Base-by-base conservation (phyloP, 2,113 vertebrate species). In the Pungitius pungitius region DNA sequence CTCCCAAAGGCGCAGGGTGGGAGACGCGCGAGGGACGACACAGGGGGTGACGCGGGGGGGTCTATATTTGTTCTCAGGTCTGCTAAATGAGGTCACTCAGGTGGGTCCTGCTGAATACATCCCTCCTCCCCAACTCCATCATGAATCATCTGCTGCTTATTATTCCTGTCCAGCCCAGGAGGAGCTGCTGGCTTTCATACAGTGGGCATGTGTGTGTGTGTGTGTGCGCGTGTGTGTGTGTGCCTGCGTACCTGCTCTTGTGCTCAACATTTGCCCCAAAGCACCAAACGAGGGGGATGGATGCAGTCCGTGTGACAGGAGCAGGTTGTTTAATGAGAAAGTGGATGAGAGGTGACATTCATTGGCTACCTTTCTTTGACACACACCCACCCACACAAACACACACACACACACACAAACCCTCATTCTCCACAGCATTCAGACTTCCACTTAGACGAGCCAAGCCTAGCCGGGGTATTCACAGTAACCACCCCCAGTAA, bases 51-150 rank as follows among this genome's bases (percentile, higher is more conserved):
- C 52, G 75, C 63, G 10, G 74, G 10, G 74, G 49, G 83, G 80
- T 90, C 90, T 92, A 90, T 92, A 92, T 92, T 88, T 92, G 92
- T 91, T 89, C 87, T 91, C 89, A 90, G 90, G 89, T 90, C 87
- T 88, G 79, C 85, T 91, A 90, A 92, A 93, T 93, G 90, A 92
- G 92, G 92, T 93, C 92, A 92, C 87, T 91, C 90, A 91, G 91
- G 91, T 92, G 90, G n/a, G 89, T 90, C 88, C 85, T 61, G 86
- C 85, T 82, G 89, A 91, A 92, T 90, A 89, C 88, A 91, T 90
- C 88, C 85, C 70, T 22, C 20, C 47, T 20, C 8, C 22, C 86
- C 86, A 88, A 90, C 88, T 90, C 90, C 88, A 87, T 91, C 87
- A 88, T 92, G 92, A 92, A 90, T 93, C 92, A 92, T 90, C 85